Base-by-base conservation (phyloP, 2,113 vertebrate species). In the Porphyrio hochstetteri region DNA sequence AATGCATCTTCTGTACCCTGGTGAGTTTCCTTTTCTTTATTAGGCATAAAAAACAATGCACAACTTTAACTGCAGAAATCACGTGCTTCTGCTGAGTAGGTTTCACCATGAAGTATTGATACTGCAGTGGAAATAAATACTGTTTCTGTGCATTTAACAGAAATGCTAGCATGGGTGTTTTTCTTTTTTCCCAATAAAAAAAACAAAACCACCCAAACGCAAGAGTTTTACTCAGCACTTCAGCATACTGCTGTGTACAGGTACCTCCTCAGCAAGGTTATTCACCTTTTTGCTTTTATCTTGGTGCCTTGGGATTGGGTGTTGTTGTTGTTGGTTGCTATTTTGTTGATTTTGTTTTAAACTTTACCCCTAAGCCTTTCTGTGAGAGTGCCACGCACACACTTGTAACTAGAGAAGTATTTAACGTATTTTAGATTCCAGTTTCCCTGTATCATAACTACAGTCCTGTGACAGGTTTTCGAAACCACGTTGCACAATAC, bases 1-100 rank as follows among this genome's bases (percentile, higher is more conserved):
- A 99, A 97, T 99, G 99, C 98, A 98, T 99, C 98, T 99, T 99
- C 98, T 99, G 99, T 94, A 99, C 99, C 71, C 97, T 99, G 99
- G 99, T 99, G 80, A 98, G 99, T 98, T 89, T 56, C 15, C 42
- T 64, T 14, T 24, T 25, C 52, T 60, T 13, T 25, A n/a, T 74
- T 59, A 67, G 28, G 36, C 13, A 18, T 77, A 31, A 87, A 74
- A 68, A 42, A 9, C 10, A 55, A 36, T 9, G 15, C 16, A 17
- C 11, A 19, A 1, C 8, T 84, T 74, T 38, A 64, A 38, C 60
- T 75, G 48, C 20, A 74, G n/a, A 63, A 60, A 17, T 65, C 7
- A 24, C 21, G 9, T 29, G 5, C 55, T 92, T 92, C 63, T 85
- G 35, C 60, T 78, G 46, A 38, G 38, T 40, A 21, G 8, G 16